Evolutionary conservation across 2,113 vertebrate genomes (phyloP), one percentile per base, ranked within the genome.

Genomic region (Pangasianodon hypophthalmus): DNA sequence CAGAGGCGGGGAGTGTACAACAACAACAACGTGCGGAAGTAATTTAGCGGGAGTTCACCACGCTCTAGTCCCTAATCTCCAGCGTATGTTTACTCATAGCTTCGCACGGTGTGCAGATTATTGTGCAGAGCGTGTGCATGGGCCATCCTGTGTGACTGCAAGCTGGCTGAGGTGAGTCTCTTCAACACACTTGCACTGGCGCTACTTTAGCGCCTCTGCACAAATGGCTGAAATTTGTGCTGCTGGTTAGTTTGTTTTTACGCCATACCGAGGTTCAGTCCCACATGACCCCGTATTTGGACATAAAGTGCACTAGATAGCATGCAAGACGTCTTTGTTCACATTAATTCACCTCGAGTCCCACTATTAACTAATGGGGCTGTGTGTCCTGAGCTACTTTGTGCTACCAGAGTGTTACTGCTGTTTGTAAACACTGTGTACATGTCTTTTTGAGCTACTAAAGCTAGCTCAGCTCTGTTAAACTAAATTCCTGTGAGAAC

Each of bases 21-120:
- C 32, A 21, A 46, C 67, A 85, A 32, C 75, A 86, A 6, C 56
- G 85, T 69, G 60, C 84, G 89, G 91, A 92, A 90, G 89, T 86
- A 85, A 81, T 88, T 84, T 90, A 73, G 87, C 89, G 89, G 67
- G 77, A 79, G 75, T 81, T 87, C 44, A 9, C 69, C 37, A 69
- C 46, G 56, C 37, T 58, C 44, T 52, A 37, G 8, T 69, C 62
- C 29, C 3, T 86, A 24, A 46, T 87, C 3, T 50, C 8, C 52
- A 24, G 8, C 26, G 8, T n/a, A 1, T 81, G 69, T 32, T 79
- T 19, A 52, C 4, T 64, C 37, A 62, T 32, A 24, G 81, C 32
- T 52, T 54, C 41, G n/a, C 21, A 5, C 64, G 4, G 16, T 2
- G 21, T 37, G 56, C 26, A 19, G 24, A 44, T 80, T 50, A 56